Base-by-base conservation (phyloP, 2,888 invertebrate species). In the Biston stratarius region DNA sequence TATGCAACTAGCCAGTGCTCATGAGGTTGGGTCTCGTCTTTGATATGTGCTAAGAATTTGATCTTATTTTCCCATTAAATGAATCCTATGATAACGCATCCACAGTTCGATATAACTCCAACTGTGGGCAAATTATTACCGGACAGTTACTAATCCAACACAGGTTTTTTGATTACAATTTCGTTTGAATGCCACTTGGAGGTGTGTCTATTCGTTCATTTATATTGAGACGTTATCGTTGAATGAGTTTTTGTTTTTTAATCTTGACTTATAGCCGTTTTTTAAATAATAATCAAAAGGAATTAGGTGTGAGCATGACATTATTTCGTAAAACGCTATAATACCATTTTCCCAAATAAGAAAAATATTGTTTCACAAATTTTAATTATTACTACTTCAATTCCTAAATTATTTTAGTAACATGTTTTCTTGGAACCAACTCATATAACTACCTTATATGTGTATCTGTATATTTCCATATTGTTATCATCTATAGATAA, bases 131-230 rank as follows among this genome's bases (percentile, higher is more conserved):
- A 11, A 9, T 8, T 47, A 15, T 10, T 10, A 15, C 10, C 24
- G 3, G 10, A 45, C 8, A 15, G 14, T 48, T 11, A 24, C 48
- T 5, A 33, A 14, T 10, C 47, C 5, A 47, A 15, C 9, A 7
- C 15, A 15, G 48, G 11, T 24, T 24, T 48, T 48, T 51, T 52
- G 5, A 5, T 14, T 7, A 0, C 52, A 53, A 15, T n/a, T 53
- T 38, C 34, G 51, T 6, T 38, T 38, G 52, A 53, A 53, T 53
- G 52, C 38, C 5, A 5, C 14, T 12, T 12, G 55, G 55, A 55
- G 55, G 55, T 55, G 55, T 55, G 55, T 55, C 55, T 0, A 44
- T 55, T 55, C 33, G 55, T 55, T n/a, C 33, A 14, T 9, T 14
- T 11, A 11, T 44, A 11, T 15, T 38, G 52, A 38, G 52, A 38